Percentiles rank a stretch among this genome's conserved stretches.
phyloP scores from a whole-genome alignment of 2,797 vertebrate species.

The Labeo calbasu region DNA sequence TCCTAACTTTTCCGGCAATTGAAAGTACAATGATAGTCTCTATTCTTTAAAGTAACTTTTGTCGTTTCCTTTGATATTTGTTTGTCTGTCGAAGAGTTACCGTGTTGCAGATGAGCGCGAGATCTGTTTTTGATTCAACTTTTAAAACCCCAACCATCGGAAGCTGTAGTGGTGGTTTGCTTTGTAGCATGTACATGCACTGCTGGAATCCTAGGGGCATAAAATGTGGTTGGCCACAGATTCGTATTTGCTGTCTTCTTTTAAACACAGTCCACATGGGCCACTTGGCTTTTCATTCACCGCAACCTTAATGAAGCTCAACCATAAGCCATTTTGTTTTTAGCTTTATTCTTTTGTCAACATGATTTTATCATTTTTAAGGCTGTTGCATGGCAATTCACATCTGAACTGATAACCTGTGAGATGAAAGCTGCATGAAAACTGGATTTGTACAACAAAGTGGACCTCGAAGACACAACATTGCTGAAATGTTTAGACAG shows the following conservation, averaged over 20 bases:
- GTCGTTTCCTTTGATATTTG: not conserved
- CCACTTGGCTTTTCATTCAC: constrained; percentile 24
- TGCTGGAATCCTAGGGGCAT: constrained; percentile 50
- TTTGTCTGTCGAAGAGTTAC: constrained; percentile 22
- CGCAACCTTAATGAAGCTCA: constrained; percentile 16
- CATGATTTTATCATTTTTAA: not conserved
- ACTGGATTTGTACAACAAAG: constrained; percentile 2
- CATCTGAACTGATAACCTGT: not conserved
- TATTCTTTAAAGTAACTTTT: not conserved
- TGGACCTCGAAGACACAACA: not conserved
- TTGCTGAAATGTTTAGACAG: constrained; percentile 21
- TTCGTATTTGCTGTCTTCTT: constrained; percentile 41
- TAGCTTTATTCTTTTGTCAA: not conserved
- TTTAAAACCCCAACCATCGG: constrained; percentile 49
- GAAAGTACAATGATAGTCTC: too few species aligned
- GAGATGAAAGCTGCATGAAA: constrained; percentile 18
- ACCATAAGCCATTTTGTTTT: constrained; percentile 6
- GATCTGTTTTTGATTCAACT: constrained; percentile 55
- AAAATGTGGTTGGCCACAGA: constrained; percentile 51
- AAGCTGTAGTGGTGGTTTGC: constrained; percentile 52
- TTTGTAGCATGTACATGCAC: constrained; percentile 52
- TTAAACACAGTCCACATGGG: constrained; percentile 44
- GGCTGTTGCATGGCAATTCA: not conserved
- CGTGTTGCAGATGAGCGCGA: constrained; percentile 1
- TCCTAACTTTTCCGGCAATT: not conserved